Conservation (phyloP, 2,113 vertebrate genomes). For the Varanus salvator region DNA sequence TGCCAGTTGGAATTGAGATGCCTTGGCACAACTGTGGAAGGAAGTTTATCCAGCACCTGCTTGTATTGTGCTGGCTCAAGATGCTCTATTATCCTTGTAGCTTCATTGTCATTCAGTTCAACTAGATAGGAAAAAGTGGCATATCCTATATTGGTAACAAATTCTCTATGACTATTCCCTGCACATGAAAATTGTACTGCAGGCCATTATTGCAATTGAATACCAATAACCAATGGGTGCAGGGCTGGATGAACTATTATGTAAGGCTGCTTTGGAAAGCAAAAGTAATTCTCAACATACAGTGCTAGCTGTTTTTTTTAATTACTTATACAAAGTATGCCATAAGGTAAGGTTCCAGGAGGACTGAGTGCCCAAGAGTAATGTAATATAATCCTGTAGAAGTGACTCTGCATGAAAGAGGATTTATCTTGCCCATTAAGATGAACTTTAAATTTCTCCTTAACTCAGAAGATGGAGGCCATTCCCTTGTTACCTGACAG, state of each 20-base stretch:
- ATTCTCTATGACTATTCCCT: not conserved
- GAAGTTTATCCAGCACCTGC: constrained; percentile 14
- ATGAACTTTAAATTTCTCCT: not conserved
- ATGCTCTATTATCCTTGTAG: not conserved
- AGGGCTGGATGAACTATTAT: not conserved
- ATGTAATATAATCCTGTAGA: not conserved
- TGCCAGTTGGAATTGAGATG: constrained; percentile 5
- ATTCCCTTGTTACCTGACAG: not conserved
- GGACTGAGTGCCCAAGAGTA: not conserved
- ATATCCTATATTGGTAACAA: not conserved
- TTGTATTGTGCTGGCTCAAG: not conserved
- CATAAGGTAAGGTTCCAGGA: not conserved
- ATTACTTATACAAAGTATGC: not conserved
- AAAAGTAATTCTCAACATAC: not conserved
- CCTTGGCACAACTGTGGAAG: not conserved
- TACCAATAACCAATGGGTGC: not conserved
- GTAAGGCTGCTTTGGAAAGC: not conserved
- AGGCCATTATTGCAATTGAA: not conserved
- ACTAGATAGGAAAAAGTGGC: not conserved
- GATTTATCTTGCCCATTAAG: not conserved
- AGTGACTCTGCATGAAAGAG: not conserved
- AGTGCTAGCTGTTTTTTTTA: not conserved
- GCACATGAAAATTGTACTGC: not conserved
- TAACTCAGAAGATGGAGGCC: not conserved
- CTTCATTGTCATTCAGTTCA: constrained; percentile 2